Base-by-base conservation (phyloP, 2,113 vertebrate genomes). In the Melanotaenia duboulayi region DNA sequence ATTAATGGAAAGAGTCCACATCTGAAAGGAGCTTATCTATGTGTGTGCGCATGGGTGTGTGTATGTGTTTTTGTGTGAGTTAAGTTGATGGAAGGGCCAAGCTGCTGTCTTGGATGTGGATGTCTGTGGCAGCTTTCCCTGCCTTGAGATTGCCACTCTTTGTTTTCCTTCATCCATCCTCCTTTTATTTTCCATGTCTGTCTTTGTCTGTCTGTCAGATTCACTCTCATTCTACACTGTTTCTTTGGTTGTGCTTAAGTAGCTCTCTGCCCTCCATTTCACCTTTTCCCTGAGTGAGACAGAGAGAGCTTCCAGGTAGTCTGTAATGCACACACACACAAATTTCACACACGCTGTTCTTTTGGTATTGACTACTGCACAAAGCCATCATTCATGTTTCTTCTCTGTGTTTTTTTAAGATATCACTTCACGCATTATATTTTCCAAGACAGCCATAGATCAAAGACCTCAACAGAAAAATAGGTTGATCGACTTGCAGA, bases 121-220 rank as follows among this genome's bases (percentile, higher is more conserved):
- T n/a, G 54, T 52, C 40, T n/a, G 32, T 71, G 85, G 79, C 73
- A 74, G 71, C 35, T 66, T 66, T 67, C 76, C 85, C 22, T 73
- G 44, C 63, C 42, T 25, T 77, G 80, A 77, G 68, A 69, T 76
- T 48, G 55, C 25, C 40, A 19, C 54, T 23, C 25, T n/a, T 59
- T 44, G 39, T 71, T 67, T 25, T 86, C 77, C 17, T 48, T 49
- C 24, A 25, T 11, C 48, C 9, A 20, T 22, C 49, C n/a, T 32
- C 25, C 8, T 40, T 0, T 19, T 44, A 7, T 16, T 24, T 42
- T 57, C 24, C 32, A 24, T 24, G 4, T 69, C 42, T 28, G 52
- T 81, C 20, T 68, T n/a, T 63, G 25, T 81, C 58, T 42, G 40
- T 64, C 71, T 73, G 54, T 87, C 81, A 68, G 23, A 63, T 65